Evolutionary conservation across 2,888 invertebrate species (phyloP), one percentile per base, ranked within the genome.

Genomic region (Lordiphosa andalusiaca): DNA sequence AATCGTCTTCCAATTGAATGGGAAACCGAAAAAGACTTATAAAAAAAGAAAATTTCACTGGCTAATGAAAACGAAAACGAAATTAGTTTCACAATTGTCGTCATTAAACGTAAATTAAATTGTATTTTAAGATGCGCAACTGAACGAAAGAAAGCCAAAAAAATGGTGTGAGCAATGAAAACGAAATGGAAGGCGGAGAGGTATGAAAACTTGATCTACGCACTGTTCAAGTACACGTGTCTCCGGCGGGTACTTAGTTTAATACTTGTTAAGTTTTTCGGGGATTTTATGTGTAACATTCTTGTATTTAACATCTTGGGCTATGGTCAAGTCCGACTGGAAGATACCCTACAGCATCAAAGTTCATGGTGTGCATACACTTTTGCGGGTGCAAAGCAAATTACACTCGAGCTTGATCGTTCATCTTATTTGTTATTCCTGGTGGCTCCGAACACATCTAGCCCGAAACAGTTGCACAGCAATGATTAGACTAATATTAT

Each of bases 41-140:
- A 33, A 7, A 30, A 30, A 13, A 25, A 41, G 10, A 57, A 72
- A 60, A 83, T 75, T 75, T 75, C 75, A 83, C 75, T 80, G 58
- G 46, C 53, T 75, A 67, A 80, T 76, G 74, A 81, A 77, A 81
- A 76, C 53, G 82, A 84, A 80, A 84, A 80, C 71, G 81, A 83
- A 81, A 83, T 83, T 83, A 63, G 69, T 83, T 85, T 83, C 71
- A 80, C 85, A 85, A 85, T 83, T 83, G 81, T 57, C 71, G 78
- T 81, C 85, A 80, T 85, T 83, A 81, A 81, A 85, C 71, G 71
- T 74, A 59, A 80, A 76, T 72, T 72, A 78, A 74, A 84, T 77
- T 78, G 56, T 69, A 50, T 68, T 75, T 72, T 70, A 75, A 80
- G 62, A 59, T 65, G 69, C 73, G 38, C 57, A 62, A 63, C 63